Evolutionary conservation across 35 echinoderm and acorn worm species (phyloP).

Genomic region (Chiridota heheva): DNA sequence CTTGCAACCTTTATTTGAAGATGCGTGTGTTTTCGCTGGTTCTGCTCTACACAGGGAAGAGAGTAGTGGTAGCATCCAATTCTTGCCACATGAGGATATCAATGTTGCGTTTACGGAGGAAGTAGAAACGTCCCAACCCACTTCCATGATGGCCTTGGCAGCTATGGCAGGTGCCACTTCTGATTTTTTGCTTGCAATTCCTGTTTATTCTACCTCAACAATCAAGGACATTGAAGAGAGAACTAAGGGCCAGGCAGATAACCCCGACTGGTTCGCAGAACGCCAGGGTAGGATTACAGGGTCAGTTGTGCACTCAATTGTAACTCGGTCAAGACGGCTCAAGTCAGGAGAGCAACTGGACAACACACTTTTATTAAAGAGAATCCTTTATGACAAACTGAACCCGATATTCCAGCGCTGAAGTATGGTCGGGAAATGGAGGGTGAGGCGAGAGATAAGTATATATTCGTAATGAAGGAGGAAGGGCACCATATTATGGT

Average conservation of each 20-base stretch:
- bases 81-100: not conserved
- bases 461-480: not conserved
- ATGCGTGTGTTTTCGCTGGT: not conserved
- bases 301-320: conserved; percentile 18
- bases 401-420: conserved; percentile 4
- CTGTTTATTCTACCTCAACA: not conserved
- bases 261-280: conserved; percentile 36
- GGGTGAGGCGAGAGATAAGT: conserved; percentile 14
- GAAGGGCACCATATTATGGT: conserved; percentile 9
- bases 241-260: conserved; percentile 50
- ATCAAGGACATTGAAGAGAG: conserved; percentile 29
- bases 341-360: not conserved
- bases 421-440: conserved; percentile 36
- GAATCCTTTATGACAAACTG: conserved; percentile 4
- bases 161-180: not conserved
- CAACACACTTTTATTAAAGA: conserved; percentile 3
- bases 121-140: not conserved
- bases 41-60: too few species aligned
- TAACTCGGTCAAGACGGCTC: not conserved
- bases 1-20: too few species aligned
- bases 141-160: not conserved
- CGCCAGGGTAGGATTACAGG: conserved; percentile 38
- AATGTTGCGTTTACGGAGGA: not conserved
- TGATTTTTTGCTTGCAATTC: conserved; percentile 16
- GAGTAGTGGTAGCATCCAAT: not conserved